Evolutionary conservation across 2,797 vertebrate species (phyloP).

Genomic region (Carapus acus): DNA sequence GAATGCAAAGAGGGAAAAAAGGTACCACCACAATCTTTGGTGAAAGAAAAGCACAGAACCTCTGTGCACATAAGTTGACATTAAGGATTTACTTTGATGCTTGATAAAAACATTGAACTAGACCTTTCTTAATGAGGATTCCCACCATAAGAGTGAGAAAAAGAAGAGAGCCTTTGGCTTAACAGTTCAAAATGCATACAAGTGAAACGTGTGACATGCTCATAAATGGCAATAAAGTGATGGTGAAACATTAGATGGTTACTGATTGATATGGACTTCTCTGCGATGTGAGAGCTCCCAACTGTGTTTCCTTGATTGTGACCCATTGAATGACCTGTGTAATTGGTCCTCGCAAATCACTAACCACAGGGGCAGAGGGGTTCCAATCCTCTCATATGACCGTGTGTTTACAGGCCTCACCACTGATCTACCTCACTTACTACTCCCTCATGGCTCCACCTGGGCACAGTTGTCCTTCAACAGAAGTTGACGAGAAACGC

Average conservation of each 20-base stretch:
- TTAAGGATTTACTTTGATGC: conserved; percentile 21
- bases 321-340: conserved; percentile 70
- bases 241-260: conserved; percentile 65
- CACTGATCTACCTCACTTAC: conserved; percentile 54
- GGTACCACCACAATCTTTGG: background rate
- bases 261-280: conserved; percentile 66
- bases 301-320: conserved; percentile 57
- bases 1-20: background rate
- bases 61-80: conserved; percentile 40
- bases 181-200: conserved; percentile 45
- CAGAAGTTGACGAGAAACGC: conserved; percentile 42
- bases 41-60: conserved; percentile 17
- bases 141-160: conserved; percentile 35
- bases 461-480: conserved; percentile 47
- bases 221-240: conserved; percentile 65
- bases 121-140: conserved; percentile 14
- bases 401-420: conserved; percentile 24
- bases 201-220: conserved; percentile 45
- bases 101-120: conserved; percentile 22
- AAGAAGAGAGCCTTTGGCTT: conserved; percentile 37
- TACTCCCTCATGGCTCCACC: conserved; percentile 47
- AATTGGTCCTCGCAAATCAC: conserved; percentile 70
- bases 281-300: conserved; percentile 39
- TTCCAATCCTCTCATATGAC: conserved; percentile 44
- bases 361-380: conserved; percentile 55